Conservation (phyloP, 2,113 vertebrate species). For the Coturnix japonica region DNA sequence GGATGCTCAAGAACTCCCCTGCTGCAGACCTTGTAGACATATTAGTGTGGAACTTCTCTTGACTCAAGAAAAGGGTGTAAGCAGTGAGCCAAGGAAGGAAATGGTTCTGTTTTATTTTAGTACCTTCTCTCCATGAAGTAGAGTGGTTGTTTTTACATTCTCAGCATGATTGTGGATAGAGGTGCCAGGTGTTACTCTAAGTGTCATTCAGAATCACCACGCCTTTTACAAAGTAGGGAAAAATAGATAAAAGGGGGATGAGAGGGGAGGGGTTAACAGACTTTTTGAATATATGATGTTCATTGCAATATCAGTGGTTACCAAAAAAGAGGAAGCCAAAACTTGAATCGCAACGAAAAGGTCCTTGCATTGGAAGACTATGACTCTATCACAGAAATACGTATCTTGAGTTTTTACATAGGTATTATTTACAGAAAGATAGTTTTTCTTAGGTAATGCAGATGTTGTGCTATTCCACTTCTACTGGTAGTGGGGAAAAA, state of each 20-base stretch:
- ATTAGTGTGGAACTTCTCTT: background rate
- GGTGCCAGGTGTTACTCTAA: background rate
- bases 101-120: background rate
- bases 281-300: background rate
- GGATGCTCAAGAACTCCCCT: background rate
- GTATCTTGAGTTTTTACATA: background rate
- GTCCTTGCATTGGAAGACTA: background rate
- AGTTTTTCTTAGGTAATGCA: background rate
- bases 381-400: background rate
- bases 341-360: background rate
- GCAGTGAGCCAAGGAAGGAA: background rate
- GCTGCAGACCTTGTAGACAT: background rate
- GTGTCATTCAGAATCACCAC: accelerated
- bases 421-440: background rate
- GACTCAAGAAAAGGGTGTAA: background rate
- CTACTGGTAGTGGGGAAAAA: too few relatives aligned
- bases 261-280: background rate
- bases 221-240: background rate
- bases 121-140: background rate
- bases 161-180: background rate
- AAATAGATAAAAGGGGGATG: background rate
- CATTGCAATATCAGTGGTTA: background rate
- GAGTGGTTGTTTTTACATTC: background rate
- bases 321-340: background rate
- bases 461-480: background rate